Evolutionary conservation across 2,888 invertebrate genomes (phyloP), one percentile per base, ranked within the genome.

Genomic region (Crossocerus cetratus): DNA sequence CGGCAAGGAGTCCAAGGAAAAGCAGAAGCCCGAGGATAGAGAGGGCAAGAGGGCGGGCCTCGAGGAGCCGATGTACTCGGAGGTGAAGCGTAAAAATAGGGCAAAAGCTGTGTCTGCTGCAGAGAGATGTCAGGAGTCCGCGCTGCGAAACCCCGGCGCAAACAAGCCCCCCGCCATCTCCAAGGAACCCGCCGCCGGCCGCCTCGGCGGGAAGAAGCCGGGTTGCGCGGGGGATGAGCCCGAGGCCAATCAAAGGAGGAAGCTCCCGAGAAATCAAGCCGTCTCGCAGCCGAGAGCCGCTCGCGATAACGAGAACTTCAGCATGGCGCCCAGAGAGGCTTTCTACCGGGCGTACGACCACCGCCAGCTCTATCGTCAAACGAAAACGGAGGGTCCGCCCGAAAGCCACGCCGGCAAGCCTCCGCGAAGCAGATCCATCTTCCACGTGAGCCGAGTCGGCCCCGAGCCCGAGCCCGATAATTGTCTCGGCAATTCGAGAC

Each of bases 271-370:
- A 49, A 49, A 16, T 16, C 49, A 49, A 49, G 49, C 16, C 3
- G 1, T 14, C 14, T 32, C 32, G 32, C 56, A 62, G 42, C 56
- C 57, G 5, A 74, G 73, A 2, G 22, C 59, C 4, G 58, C 64
- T 4, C 60, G 70, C 13, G 76, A 76, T 32, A 85, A 86, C 60
- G 83, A 82, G 22, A 88, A 88, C 77, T 88, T 88, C 69, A 87
- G 81, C 62, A 75, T 88, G 74, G 79, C 82, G 3, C 78, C 76
- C 3, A 87, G 78, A 43, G 83, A 84, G 5, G 81, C 81, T 18
- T 85, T 86, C 68, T 69, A 59, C 21, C 32, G 32, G 32, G 62
- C 62, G 2, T 57, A 58, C 13, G 70, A 70, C 21, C 62, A 74
- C 18, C 22, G 13, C 32, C 59, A 63, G 8, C 57, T 54, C 43